Evolutionary conservation across 1,140 invertebrate genomes (phyloP).

Genomic region (Gerris buenoi): DNA sequence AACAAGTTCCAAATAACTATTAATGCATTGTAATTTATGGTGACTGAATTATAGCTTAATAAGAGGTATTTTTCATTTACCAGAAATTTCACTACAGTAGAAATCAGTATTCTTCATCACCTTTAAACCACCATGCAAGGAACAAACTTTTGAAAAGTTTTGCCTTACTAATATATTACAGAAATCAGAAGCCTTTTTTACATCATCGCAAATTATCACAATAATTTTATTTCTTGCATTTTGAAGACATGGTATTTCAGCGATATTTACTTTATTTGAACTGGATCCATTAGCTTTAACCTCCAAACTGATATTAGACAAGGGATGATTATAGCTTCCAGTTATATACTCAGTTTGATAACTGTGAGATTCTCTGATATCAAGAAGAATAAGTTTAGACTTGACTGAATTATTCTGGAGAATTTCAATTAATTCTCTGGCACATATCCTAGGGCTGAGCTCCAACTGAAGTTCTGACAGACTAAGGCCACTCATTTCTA

Average conservation of each 20-base stretch:
- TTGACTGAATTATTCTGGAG: conserved; percentile 40
- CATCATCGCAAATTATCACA: conserved; percentile 9
- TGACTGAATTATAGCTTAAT: too few species aligned
- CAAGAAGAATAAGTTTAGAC: conserved; percentile 54
- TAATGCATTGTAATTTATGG: too few species aligned
- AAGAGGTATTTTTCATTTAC: neutral
- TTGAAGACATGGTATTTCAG: neutral
- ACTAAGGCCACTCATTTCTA: conserved; percentile 56
- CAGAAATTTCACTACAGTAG: neutral
- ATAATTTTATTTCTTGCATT: neutral
- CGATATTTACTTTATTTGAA: conserved; percentile 31
- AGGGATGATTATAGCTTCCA: conserved; percentile 74
- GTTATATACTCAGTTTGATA: conserved; percentile 56
- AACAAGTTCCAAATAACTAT: too few species aligned
- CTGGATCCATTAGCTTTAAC: conserved; percentile 8
- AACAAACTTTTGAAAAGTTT: conserved; percentile 46
- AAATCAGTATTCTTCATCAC: conserved; percentile 29
- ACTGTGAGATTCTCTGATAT: conserved; percentile 49
- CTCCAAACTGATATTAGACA: conserved; percentile 43
- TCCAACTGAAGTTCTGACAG: conserved; percentile 51
- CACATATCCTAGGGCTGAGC: conserved; percentile 65
- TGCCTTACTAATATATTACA: conserved; percentile 52
- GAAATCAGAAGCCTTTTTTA: conserved; percentile 2
- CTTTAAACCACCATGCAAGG: conserved; percentile 54
- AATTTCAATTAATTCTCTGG: conserved; percentile 64